Conservation (phyloP, 2,113 vertebrate species). For the Caracal caracal region DNA sequence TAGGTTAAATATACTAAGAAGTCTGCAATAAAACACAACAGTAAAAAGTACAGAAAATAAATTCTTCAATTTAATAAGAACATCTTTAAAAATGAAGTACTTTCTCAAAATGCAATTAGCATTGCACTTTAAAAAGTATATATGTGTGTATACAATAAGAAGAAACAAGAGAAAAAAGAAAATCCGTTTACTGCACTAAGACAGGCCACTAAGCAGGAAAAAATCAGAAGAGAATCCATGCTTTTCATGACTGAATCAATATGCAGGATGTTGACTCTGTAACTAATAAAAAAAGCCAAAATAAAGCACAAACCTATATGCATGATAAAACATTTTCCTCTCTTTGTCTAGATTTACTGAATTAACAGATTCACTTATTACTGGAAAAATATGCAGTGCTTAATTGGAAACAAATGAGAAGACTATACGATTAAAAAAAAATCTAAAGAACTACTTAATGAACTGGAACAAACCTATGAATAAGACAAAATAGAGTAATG, state of each 20-base stretch:
- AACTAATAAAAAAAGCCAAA: not conserved
- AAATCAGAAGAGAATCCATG: not conserved
- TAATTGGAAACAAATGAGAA: constrained; percentile 19
- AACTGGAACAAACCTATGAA: not conserved
- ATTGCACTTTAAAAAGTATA: not conserved
- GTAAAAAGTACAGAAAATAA: constrained; percentile 40
- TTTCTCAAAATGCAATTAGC: constrained; percentile 42
- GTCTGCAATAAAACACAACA: not conserved
- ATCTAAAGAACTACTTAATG: not conserved
- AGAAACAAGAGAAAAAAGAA: not conserved
- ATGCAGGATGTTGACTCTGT: not conserved
- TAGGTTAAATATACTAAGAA: constrained; percentile 30
- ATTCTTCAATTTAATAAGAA: constrained; percentile 44
- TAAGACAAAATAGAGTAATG: not conserved
- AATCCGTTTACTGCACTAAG: not conserved
- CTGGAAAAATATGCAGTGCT: constrained; percentile 13
- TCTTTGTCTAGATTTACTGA: constrained; percentile 34
- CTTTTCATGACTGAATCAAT: not conserved
- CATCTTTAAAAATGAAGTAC: constrained; percentile 29
- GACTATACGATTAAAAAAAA: not conserved
- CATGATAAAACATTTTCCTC: not conserved
- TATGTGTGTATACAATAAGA: not conserved
- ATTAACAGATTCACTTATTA: not conserved
- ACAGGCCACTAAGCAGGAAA: not conserved
- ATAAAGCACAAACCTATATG: not conserved